Percentiles rank a stretch among this genome's conserved stretches.
Conservation (phyloP, 2,888 invertebrate species). For the Bombylius discolor region DNA sequence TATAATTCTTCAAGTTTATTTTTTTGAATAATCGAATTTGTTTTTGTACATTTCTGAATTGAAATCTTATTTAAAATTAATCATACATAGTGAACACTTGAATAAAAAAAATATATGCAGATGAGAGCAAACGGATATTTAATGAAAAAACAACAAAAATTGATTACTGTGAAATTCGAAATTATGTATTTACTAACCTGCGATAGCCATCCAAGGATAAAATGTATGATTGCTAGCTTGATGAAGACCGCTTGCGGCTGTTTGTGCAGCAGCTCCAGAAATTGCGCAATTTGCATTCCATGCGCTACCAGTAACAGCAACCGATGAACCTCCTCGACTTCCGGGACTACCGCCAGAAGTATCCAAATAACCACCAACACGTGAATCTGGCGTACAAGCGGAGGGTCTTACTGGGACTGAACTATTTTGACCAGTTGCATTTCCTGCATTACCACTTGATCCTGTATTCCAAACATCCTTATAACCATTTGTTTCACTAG, state of each 20-base stretch:
- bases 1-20: too few relatives aligned
- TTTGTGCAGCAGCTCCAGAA: conserved; percentile 61
- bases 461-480: conserved; percentile 52
- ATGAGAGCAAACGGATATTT: too few relatives aligned
- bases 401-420: conserved; percentile 61
- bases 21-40: too few relatives aligned
- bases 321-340: conserved; percentile 55
- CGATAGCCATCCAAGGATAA: conserved; percentile 98
- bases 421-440: conserved; percentile 40
- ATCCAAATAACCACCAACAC: conserved; percentile 64
- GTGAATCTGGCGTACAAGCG: conserved; percentile 79
- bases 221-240: conserved; percentile 85
- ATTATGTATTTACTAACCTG: conserved; percentile 56
- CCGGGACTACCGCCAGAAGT: conserved; percentile 63
- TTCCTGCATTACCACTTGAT: conserved; percentile 40
- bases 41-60: too few relatives aligned
- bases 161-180: too few relatives aligned
- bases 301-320: conserved; percentile 44
- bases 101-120: too few relatives aligned
- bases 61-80: too few relatives aligned
- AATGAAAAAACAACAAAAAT: too few relatives aligned
- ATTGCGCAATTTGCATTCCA: conserved; percentile 84
- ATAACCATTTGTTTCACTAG: conserved; percentile 42
- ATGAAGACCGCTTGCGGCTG: conserved; percentile 75
- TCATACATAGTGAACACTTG: too few relatives aligned